Evolutionary conservation across 2,888 invertebrate species (phyloP).

Genomic region (Spisula solida): DNA sequence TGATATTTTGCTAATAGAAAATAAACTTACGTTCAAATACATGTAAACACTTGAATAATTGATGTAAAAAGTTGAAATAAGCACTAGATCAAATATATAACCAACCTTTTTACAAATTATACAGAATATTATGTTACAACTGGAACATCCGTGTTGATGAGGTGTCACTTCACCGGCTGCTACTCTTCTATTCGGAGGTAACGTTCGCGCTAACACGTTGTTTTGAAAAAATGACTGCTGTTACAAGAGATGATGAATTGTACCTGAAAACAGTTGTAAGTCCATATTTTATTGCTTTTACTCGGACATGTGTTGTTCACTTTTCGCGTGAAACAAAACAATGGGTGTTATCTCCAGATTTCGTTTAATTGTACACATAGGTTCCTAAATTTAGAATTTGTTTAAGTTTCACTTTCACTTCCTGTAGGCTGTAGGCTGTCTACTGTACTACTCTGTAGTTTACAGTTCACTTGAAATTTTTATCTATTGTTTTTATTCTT

Average conservation of each 20-base stretch:
- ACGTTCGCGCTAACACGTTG: conserved; percentile 3
- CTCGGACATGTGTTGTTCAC: too few species aligned
- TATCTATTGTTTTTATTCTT: too few species aligned
- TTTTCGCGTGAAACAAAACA: too few species aligned
- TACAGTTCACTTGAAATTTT: too few species aligned
- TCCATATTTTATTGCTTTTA: neutral
- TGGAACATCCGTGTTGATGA: neutral
- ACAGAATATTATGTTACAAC: neutral
- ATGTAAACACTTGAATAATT: neutral
- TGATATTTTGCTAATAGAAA: neutral
- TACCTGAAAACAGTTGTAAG: conserved; percentile 1
- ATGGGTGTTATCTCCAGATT: too few species aligned
- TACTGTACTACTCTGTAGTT: too few species aligned
- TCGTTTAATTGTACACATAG: too few species aligned
- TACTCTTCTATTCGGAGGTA: neutral
- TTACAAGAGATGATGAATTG: neutral
- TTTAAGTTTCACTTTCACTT: too few species aligned
- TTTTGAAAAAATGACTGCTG: neutral
- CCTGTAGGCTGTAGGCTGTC: too few species aligned
- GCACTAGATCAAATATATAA: neutral
- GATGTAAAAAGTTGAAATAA: neutral
- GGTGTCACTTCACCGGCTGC: conserved; percentile 12
- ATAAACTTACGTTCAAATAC: neutral
- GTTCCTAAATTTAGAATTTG: too few species aligned
- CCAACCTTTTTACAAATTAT: neutral